A percentile compares a stretch with the other conserved stretches of the same genome.
Evolutionary conservation across 2,797 vertebrate genomes (phyloP).

Genomic region (Gymnopithys bicolor): DNA sequence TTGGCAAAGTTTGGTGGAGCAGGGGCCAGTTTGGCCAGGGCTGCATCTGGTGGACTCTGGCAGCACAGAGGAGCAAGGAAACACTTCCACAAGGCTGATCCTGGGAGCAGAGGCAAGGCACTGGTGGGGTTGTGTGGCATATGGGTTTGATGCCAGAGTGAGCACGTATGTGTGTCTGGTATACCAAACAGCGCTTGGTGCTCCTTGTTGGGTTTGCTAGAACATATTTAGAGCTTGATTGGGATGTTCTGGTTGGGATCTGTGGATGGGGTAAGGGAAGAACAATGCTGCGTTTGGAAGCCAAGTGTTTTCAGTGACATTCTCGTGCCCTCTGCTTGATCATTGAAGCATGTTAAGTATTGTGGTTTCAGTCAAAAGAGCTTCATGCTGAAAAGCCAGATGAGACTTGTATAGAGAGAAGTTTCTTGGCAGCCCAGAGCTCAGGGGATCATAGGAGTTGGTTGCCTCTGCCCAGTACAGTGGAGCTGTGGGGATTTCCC

Average conservation of each 20-base stretch:
- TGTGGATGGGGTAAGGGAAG: conserved; percentile 45
- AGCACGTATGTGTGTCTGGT: rapidly evolving
- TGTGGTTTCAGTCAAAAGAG: conserved; percentile 70
- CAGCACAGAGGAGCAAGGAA: neutral
- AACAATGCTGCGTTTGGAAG: conserved; percentile 54
- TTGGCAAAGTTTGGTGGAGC: neutral
- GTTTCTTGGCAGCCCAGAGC: conserved; percentile 28
- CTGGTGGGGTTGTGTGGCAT: rapidly evolving
- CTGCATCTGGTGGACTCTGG: neutral
- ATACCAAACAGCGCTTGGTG: neutral
- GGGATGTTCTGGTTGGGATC: conserved; percentile 33
- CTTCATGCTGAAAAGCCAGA: conserved; percentile 71
- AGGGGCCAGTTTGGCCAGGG: neutral
- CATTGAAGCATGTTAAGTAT: conserved; percentile 55
- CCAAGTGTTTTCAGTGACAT: conserved; percentile 65
- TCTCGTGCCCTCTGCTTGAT: conserved; percentile 63
- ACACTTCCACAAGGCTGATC: neutral
- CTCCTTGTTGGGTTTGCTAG: neutral
- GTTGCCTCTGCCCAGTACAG: conserved; percentile 52
- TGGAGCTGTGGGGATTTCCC: conserved; percentile 60
- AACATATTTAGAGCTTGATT: neutral
- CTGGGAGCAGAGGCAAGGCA: rapidly evolving
- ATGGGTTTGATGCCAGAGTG: rapidly evolving
- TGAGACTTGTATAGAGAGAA: conserved; percentile 63
- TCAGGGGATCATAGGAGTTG: conserved; percentile 28